Percentiles rank a stretch among this genome's conserved stretches.
Conservation (phyloP, 2,888 invertebrate genomes). For the Orchestes rusci region DNA sequence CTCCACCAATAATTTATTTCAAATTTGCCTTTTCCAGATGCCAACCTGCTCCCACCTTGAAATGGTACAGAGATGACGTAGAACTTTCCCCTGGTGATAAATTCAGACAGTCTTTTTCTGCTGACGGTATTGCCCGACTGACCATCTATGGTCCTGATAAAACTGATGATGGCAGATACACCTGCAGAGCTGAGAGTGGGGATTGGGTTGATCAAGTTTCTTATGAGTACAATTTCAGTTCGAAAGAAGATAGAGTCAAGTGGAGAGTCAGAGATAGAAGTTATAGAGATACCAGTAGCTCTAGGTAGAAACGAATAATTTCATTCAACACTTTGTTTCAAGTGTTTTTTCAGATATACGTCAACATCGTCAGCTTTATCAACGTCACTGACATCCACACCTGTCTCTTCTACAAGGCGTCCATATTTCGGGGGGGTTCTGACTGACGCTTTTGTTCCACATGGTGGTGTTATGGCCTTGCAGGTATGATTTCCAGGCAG, state of each 20-base stretch:
- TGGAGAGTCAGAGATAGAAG: constrained; percentile 33
- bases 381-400: neutral
- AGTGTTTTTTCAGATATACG: constrained; percentile 4
- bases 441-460: constrained; percentile 64
- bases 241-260: constrained; percentile 39
- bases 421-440: constrained; percentile 64
- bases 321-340: neutral
- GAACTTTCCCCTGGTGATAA: constrained; percentile 51
- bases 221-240: constrained; percentile 60
- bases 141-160: constrained; percentile 58
- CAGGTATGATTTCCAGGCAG: constrained; percentile 40
- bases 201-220: constrained; percentile 68
- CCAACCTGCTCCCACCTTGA: constrained; percentile 63
- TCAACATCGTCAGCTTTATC: too few species aligned
- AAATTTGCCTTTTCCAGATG: constrained; percentile 39
- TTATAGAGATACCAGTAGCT: constrained; percentile 2
- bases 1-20: too few species aligned
- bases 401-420: constrained; percentile 27
- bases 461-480: constrained; percentile 73
- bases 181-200: constrained; percentile 67
- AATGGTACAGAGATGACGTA: constrained; percentile 68
- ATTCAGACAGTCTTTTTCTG: constrained; percentile 58
- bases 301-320: constrained; percentile 8
- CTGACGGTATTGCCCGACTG: constrained; percentile 68
- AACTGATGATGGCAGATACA: constrained; percentile 65